These are phyloP conservation scores for Meteorus cinctellus DNA, from an alignment of 2,888 invertebrate genomes.

Conservation along the genomic window DNA sequence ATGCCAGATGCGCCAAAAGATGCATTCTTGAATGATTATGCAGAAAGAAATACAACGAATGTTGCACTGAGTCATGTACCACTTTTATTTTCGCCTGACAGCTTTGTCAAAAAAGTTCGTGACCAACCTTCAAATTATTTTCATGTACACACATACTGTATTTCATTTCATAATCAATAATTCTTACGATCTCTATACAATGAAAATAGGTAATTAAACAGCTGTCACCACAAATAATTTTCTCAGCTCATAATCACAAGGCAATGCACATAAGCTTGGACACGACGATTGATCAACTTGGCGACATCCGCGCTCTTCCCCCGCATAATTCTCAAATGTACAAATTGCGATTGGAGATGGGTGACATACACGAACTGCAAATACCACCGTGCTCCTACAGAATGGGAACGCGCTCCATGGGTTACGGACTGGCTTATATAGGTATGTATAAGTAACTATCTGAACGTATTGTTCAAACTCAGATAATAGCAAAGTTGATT, in stretches of 20 bases:
- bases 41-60: slow-evolving; percentile 75
- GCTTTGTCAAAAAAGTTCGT: slow-evolving; percentile 75
- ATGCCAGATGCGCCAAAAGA: slow-evolving; percentile 76
- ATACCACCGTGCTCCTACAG: slow-evolving; percentile 97
- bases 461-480: slow-evolving; percentile 27
- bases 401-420: slow-evolving; percentile 92
- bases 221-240: slow-evolving; percentile 81
- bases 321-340: slow-evolving; percentile 70
- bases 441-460: slow-evolving; percentile 74
- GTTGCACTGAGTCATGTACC: slow-evolving; percentile 86
- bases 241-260: slow-evolving; percentile 82
- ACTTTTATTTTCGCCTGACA: slow-evolving; percentile 75
- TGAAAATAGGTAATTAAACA: slow-evolving; percentile 77
- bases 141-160: neutral
- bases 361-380: slow-evolving; percentile 82
- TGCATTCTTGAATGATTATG: slow-evolving; percentile 71
- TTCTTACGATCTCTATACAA: slow-evolving; percentile 39
- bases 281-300: slow-evolving; percentile 67
- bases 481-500: slow-evolving; percentile 39
- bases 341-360: slow-evolving; percentile 72
- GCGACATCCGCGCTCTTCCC: slow-evolving; percentile 66
- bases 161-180: slow-evolving; percentile 13
- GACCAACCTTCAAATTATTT: neutral
- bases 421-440: slow-evolving; percentile 88
- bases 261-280: slow-evolving; percentile 76